Base-by-base conservation (phyloP, 2,797 vertebrate species). In the Varecia variegata region DNA sequence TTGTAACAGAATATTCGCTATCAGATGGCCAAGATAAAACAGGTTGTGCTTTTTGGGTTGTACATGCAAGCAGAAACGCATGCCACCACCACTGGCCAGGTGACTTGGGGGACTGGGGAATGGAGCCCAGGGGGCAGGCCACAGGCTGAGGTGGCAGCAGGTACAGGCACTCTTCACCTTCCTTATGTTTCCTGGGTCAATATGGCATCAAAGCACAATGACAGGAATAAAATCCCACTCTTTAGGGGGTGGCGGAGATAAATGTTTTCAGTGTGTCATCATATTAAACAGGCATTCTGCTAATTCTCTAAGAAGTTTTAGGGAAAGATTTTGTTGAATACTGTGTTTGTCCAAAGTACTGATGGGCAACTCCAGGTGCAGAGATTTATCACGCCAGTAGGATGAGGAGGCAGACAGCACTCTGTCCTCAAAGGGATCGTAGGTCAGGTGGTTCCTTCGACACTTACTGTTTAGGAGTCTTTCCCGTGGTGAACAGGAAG, bases 31-130 rank as follows among this genome's bases (percentile, higher is more conserved):
- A 7, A 8, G 8, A 18, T 27, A 40, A 88, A 52, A 18, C 27
- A 70, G 68, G 18, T 21, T 35, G 35, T 68, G 5, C 4, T 30
- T 3, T 90, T 35, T 0, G 21, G 11, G 17, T 30, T 71, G 23
- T 17, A 25, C 2, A 9, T 2, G 2, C 52, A 60, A 80, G 27
- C 14, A 52, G 83, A 88, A 52, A 70, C 4, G 25, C 10, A 8
- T 1, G 1, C 9, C 3, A 0, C 32, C 15, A 9, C 47, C n/a
- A 15, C 25, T 30, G 15, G 7, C 40, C 77, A 21, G 3, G 7
- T 50, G 27, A 7, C 3, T 21, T 43, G 52, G 35, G 11, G 52
- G 43, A 40, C 40, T 27, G 27, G 40, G 58, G 35, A 85, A 11
- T 23, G n/a, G n/a, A 5, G 11, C n/a, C 27, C 18, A 35, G 35